phyloP scores from a whole-genome alignment of 37 sponge, comb jelly and placozoan genomes.

The Beroe ovata region DNA sequence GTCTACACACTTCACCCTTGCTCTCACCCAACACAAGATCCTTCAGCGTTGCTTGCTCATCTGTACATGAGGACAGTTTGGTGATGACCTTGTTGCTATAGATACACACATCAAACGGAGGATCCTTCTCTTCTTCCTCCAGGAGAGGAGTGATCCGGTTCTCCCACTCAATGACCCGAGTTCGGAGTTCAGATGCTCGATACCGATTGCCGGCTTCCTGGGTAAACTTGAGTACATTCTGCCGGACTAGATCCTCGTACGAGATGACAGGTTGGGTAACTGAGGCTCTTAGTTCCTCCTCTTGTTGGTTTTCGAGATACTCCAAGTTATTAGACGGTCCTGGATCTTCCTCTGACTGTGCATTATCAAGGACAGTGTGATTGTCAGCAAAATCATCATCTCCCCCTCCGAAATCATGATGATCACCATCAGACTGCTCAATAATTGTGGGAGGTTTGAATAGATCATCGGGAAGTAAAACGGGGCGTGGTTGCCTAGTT shows the following conservation, averaged over 20 bases:
- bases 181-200: background rate
- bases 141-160: slow-evolving; percentile 24
- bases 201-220: background rate
- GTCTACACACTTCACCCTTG: slow-evolving; percentile 19
- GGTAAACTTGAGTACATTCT: slow-evolving; percentile 27
- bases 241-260: slow-evolving; percentile 25
- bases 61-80: slow-evolving; percentile 11
- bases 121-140: background rate
- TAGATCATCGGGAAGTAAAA: background rate
- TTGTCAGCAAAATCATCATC: slow-evolving; percentile 36
- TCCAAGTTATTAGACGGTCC: background rate
- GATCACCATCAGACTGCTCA: background rate
- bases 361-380: background rate
- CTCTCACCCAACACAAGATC: slow-evolving; percentile 11
- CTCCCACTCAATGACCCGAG: slow-evolving; percentile 35
- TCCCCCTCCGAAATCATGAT: background rate
- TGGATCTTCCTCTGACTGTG: background rate
- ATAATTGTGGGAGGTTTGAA: background rate
- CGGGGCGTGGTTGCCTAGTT: background rate
- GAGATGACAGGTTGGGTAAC: background rate
- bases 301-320: background rate
- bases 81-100: slow-evolving; percentile 24
- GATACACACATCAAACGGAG: background rate
- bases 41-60: background rate
- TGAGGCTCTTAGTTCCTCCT: background rate